phyloP scores from a whole-genome alignment of 2,797 vertebrate species.

The Anableps anableps region DNA sequence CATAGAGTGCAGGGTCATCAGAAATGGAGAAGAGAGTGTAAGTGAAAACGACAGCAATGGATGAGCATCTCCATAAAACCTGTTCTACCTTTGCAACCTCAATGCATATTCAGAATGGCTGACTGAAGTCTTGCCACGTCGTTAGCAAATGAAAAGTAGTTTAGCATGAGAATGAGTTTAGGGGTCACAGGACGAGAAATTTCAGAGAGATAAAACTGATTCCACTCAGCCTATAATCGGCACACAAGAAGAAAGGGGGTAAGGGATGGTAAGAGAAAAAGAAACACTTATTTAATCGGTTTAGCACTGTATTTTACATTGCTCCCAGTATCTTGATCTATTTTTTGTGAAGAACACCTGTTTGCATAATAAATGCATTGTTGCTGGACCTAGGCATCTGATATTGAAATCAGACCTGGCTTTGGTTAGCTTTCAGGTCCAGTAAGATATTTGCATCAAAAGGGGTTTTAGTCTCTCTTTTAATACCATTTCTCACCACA shows the following conservation, averaged over 20 bases:
- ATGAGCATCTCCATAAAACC: conserved; percentile 74
- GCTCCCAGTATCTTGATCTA: conserved; percentile 24
- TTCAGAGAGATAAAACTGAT: conserved; percentile 58
- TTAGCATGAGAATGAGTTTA: conserved; percentile 80
- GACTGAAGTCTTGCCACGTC: conserved; percentile 80
- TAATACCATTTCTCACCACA: conserved; percentile 19
- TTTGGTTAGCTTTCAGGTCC: conserved; percentile 42
- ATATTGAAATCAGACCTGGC: conserved; percentile 65
- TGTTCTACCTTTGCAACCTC: conserved; percentile 48
- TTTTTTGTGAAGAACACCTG: conserved; percentile 67
- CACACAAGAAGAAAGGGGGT: conserved; percentile 39
- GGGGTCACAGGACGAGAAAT: conserved; percentile 61
- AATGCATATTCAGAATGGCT: conserved; percentile 74
- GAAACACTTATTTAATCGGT: conserved; percentile 50
- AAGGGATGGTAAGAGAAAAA: conserved; percentile 15
- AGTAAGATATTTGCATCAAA: conserved; percentile 41
- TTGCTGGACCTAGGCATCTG: conserved; percentile 57
- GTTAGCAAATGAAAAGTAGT: conserved; percentile 83
- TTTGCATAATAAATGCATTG: conserved; percentile 67
- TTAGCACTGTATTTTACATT: conserved; percentile 39
- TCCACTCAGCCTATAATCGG: conserved; percentile 59
- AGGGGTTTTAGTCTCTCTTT: conserved; percentile 26
- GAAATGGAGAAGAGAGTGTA: conserved; percentile 58
- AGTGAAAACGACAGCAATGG: conserved; percentile 50
- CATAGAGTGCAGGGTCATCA: conserved; percentile 54